These are phyloP conservation scores for Entelurus aequoreus DNA, from an alignment of 2,113 vertebrate species.

Conservation along the genomic window DNA sequence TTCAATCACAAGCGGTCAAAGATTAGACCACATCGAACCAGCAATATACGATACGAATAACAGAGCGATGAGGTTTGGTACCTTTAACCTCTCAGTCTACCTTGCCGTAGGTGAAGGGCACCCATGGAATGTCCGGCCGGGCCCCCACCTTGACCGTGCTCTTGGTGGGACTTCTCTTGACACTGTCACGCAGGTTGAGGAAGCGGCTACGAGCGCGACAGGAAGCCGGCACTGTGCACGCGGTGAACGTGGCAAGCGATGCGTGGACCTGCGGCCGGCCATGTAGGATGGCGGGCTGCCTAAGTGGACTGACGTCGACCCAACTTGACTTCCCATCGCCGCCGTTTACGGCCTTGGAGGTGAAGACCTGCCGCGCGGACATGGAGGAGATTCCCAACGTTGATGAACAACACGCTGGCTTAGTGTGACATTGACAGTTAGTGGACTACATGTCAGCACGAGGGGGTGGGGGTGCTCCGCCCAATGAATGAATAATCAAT, in stretches of 20 bases:
- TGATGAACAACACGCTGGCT: neutral
- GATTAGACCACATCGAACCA: neutral
- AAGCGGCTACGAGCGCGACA: constrained; percentile 74
- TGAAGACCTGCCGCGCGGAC: constrained; percentile 34
- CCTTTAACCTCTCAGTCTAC: constrained; percentile 48
- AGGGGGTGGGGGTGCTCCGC: constrained; percentile 35
- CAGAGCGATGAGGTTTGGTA: neutral
- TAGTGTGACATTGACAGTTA: constrained; percentile 4
- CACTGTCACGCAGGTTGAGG: constrained; percentile 80
- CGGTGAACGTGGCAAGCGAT: constrained; percentile 41
- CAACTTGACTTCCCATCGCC: neutral
- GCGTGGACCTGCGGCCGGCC: constrained; percentile 7
- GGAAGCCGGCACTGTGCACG: constrained; percentile 66
- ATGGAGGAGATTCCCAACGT: constrained; percentile 3
- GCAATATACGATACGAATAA: neutral
- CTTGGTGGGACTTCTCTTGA: constrained; percentile 83
- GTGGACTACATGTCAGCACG: constrained; percentile 48
- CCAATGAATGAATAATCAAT: constrained; percentile 83
- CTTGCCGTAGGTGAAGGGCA: constrained; percentile 66
- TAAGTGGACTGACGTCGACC: constrained; percentile 12
- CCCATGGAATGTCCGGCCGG: constrained; percentile 66
- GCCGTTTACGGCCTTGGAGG: constrained; percentile 30
- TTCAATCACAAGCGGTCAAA: neutral
- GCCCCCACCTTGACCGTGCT: constrained; percentile 73
- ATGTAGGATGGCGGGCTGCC: constrained; percentile 1